Conservation (phyloP, 1,140 invertebrate genomes). For the Radopholus similis region DNA sequence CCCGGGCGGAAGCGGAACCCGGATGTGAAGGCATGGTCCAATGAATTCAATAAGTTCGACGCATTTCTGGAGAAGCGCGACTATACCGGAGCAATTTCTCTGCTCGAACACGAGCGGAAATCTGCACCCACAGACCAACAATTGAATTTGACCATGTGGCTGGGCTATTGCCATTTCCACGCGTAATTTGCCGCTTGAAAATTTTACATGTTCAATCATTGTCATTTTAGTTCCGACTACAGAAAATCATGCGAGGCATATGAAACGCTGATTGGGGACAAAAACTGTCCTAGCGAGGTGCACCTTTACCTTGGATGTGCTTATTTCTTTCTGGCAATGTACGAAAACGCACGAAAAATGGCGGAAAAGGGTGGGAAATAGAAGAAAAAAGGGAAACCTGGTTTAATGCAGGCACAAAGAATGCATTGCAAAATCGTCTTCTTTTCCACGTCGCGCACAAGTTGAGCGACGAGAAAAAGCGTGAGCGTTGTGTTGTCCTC, state of each 20-base stretch:
- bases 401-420: slow-evolving; percentile 35
- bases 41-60: slow-evolving; percentile 69
- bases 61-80: slow-evolving; percentile 83
- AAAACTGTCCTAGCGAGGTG: slow-evolving; percentile 61
- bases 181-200: slow-evolving; percentile 89
- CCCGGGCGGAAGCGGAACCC: slow-evolving; percentile 11
- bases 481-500: slow-evolving; percentile 66
- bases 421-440: slow-evolving; percentile 62
- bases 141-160: slow-evolving; percentile 70
- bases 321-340: slow-evolving; percentile 87
- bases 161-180: slow-evolving; percentile 89
- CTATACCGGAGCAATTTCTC: slow-evolving; percentile 85
- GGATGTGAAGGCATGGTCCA: not conserved
- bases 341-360: slow-evolving; percentile 67
- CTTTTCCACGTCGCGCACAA: slow-evolving; percentile 90
- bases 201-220: too few relatives aligned
- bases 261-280: slow-evolving; percentile 30
- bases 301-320: slow-evolving; percentile 82
- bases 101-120: slow-evolving; percentile 70
- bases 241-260: slow-evolving; percentile 69
- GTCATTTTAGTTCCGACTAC: too few relatives aligned
- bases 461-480: slow-evolving; percentile 76
- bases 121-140: not conserved
- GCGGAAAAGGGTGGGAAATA: slow-evolving; percentile 56
- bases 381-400: slow-evolving; percentile 7